These are phyloP conservation scores for Mormoops blainvillei DNA, from an alignment of 2,113 vertebrate species.

Conservation along the genomic window DNA sequence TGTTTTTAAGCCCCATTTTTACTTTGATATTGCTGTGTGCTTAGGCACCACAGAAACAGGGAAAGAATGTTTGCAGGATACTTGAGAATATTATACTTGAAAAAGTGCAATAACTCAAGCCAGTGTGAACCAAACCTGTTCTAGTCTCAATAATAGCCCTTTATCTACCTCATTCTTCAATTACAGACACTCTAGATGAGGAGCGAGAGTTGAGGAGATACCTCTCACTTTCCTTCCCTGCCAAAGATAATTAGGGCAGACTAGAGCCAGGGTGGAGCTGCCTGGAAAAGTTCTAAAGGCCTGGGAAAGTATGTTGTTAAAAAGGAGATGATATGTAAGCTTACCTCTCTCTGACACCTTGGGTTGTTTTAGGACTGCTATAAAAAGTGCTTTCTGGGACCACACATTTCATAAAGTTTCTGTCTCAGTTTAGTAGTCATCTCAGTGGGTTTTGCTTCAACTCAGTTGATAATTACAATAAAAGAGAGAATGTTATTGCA, in stretches of 20 bases:
- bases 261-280: background rate
- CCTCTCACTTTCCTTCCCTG: background rate
- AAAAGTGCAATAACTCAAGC: background rate
- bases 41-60: background rate
- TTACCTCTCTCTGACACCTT: background rate
- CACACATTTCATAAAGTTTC: slow-evolving; percentile 33
- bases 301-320: background rate
- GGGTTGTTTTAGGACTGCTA: background rate
- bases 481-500: slow-evolving; percentile 17
- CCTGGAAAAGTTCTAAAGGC: background rate
- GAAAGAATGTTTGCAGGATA: background rate
- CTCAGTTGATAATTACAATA: slow-evolving; percentile 52
- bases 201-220: background rate
- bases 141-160: background rate
- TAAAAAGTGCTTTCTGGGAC: slow-evolving; percentile 9
- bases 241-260: background rate
- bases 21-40: background rate
- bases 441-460: slow-evolving; percentile 36
- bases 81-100: background rate
- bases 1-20: background rate
- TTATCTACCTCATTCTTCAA: slow-evolving; percentile 17
- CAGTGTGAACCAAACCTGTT: background rate
- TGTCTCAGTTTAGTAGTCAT: background rate
- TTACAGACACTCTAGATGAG: background rate
- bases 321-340: background rate